A percentile compares a stretch with the other conserved stretches of the same genome.
Conservation (phyloP, 2,113 vertebrate genomes). For the Equus quagga region DNA sequence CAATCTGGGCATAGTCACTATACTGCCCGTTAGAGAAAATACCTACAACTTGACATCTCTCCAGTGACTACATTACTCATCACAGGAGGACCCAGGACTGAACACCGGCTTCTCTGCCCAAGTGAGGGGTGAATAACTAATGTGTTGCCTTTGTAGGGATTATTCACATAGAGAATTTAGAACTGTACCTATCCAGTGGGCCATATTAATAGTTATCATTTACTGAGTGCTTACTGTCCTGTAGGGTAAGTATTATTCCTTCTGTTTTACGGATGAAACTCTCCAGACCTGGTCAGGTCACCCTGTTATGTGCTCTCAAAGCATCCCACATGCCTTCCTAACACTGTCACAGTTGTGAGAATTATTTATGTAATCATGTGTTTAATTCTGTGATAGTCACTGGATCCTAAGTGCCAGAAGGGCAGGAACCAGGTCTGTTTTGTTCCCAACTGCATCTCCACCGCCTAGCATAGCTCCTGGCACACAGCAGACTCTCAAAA, state of each 20-base stretch:
- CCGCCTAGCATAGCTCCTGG: background rate
- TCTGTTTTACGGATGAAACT: background rate
- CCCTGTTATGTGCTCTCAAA: fast-evolving
- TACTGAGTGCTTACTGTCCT: no score
- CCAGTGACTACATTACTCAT: background rate
- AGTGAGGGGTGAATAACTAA: background rate
- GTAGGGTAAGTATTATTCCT: background rate
- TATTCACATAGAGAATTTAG: background rate
- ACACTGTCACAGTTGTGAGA: background rate
- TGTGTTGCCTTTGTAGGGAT: background rate
- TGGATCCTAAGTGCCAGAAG: fast-evolving
- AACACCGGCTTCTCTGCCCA: background rate
- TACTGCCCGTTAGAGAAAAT: background rate
- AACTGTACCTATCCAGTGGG: fast-evolving
- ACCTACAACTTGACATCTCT: background rate
- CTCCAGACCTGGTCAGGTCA: background rate
- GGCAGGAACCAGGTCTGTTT: background rate
- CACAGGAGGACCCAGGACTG: background rate
- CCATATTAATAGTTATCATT: background rate
- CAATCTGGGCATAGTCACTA: no score
- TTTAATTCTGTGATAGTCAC: background rate
- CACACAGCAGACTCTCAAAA: background rate
- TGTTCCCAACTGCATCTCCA: background rate
- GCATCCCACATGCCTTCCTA: fast-evolving
- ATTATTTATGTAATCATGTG: background rate